These are phyloP conservation scores for Uromys caudimaculatus DNA, from an alignment of 2,797 vertebrate genomes.

Conservation along the genomic window DNA sequence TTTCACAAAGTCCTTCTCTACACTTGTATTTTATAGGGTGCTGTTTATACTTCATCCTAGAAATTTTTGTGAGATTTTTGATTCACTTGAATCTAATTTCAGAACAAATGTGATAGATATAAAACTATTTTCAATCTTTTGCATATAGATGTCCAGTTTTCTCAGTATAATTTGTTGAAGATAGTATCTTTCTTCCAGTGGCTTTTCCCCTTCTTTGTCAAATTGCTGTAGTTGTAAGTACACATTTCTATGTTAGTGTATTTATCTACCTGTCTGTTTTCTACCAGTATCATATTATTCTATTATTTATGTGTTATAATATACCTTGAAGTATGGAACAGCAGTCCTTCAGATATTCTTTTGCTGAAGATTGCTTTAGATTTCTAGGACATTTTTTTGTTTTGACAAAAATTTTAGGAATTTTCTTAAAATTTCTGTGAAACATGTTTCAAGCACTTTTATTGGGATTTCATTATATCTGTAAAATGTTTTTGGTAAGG, in stretches of 20 bases:
- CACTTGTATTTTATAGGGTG: neutral
- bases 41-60: neutral
- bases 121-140: neutral
- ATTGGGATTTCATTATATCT: neutral
- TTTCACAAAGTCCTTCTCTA: neutral
- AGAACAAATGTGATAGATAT: neutral
- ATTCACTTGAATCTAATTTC: neutral
- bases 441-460: neutral
- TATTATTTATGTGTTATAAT: neutral
- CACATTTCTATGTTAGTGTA: neutral
- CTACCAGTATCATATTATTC: neutral
- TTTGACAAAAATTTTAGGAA: neutral
- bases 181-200: neutral
- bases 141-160: neutral
- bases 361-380: neutral
- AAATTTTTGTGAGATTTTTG: neutral
- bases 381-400: neutral
- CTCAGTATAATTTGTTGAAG: neutral
- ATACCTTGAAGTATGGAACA: neutral
- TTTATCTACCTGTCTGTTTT: neutral
- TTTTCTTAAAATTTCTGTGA: neutral
- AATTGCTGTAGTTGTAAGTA: neutral
- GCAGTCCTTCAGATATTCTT: neutral
- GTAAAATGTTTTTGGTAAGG: neutral
- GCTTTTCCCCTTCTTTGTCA: neutral